These are phyloP conservation scores for Microtus oregoni DNA, from an alignment of 2,113 vertebrate genomes.

Conservation along the genomic window DNA sequence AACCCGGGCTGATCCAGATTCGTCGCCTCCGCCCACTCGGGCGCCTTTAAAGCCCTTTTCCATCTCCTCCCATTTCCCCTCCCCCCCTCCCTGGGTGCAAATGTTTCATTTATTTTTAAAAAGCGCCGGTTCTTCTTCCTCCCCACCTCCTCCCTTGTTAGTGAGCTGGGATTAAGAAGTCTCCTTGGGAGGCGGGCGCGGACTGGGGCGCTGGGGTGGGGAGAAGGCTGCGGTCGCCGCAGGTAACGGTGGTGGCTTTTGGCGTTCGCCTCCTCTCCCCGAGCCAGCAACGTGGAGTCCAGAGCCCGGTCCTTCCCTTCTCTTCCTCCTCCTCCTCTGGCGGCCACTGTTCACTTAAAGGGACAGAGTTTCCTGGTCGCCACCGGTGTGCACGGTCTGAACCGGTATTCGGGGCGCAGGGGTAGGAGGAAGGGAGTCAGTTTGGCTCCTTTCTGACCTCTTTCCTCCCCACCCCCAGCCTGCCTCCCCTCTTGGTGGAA, in stretches of 20 bases:
- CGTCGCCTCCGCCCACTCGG: slow-evolving; percentile 68
- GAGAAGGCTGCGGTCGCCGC: background rate
- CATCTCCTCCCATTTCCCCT: slow-evolving; percentile 40
- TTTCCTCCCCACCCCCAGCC: background rate
- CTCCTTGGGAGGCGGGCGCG: slow-evolving; percentile 67
- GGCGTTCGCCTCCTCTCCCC: background rate
- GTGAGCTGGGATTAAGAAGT: slow-evolving; percentile 48
- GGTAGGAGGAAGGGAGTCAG: slow-evolving; percentile 46
- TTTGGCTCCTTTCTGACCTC: slow-evolving; percentile 53
- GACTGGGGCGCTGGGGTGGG: background rate
- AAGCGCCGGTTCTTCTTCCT: slow-evolving; percentile 58
- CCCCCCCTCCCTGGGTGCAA: background rate
- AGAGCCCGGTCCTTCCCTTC: slow-evolving; percentile 41
- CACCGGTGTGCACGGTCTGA: background rate
- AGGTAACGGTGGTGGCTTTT: background rate
- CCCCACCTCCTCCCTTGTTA: slow-evolving; percentile 61
- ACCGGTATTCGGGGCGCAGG: background rate
- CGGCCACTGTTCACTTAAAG: slow-evolving; percentile 69
- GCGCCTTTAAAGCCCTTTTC: slow-evolving; percentile 76
- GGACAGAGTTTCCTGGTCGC: slow-evolving; percentile 40
- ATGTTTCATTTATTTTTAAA: slow-evolving; percentile 78
- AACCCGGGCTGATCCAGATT: slow-evolving; percentile 27
- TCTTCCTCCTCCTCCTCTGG: slow-evolving; percentile 5
- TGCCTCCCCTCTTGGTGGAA: slow-evolving; percentile 33
- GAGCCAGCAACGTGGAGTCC: slow-evolving; percentile 34